Percentiles rank a stretch among this genome's conserved stretches.
phyloP scores from a whole-genome alignment of 1,140 invertebrate species.

The Aphis gossypii region DNA sequence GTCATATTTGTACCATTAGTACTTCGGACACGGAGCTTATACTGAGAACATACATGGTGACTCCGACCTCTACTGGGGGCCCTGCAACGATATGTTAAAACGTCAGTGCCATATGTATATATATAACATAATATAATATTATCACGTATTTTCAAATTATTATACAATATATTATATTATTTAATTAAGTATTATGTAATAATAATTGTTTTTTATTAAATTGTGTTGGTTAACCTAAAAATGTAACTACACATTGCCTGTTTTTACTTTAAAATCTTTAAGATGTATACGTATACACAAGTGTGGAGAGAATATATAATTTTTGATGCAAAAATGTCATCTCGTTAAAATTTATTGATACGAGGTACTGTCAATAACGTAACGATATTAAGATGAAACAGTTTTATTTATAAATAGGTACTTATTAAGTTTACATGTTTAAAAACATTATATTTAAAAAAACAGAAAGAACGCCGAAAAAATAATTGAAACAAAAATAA shows the following conservation, averaged over 20 bases:
- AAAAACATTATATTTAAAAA: not conserved
- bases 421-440: not conserved
- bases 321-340: too few relatives aligned
- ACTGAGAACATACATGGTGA: slow-evolving; percentile 97
- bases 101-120: slow-evolving; percentile 17
- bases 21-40: slow-evolving; percentile 98
- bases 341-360: too few relatives aligned
- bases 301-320: too few relatives aligned
- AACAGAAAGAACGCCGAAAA: not conserved
- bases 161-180: not conserved
- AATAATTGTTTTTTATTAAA: not conserved
- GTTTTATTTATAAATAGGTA: not conserved
- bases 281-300: too few relatives aligned
- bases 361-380: too few relatives aligned
- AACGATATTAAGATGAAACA: not conserved
- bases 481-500: not conserved
- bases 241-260: too few relatives aligned
- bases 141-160: not conserved
- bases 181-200: not conserved
- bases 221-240: too few relatives aligned
- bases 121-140: not conserved
- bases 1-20: slow-evolving; percentile 82
- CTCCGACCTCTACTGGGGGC: slow-evolving; percentile 93
- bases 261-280: too few relatives aligned
- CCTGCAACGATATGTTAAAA: slow-evolving; percentile 72